Conservation (phyloP, 2,113 vertebrate genomes). For the Myiagra hebetior region DNA sequence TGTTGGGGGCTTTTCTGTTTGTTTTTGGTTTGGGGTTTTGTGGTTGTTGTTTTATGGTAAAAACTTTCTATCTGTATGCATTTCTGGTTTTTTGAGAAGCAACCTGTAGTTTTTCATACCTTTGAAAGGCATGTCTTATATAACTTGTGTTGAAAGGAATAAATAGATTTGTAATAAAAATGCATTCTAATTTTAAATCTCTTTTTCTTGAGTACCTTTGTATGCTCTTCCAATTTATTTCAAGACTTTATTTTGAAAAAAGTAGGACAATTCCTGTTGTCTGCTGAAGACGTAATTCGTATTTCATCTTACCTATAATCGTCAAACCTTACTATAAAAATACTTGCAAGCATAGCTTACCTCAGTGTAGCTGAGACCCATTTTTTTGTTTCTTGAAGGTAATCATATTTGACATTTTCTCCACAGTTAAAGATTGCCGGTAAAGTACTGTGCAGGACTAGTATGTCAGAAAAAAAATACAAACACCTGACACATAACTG, state of each 20-base stretch:
- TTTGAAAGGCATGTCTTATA: neutral
- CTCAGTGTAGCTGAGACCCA: neutral
- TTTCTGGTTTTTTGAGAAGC: neutral
- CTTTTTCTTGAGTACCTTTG: neutral
- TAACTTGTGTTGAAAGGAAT: neutral
- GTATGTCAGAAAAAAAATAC: neutral
- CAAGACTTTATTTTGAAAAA: neutral
- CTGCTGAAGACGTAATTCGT: neutral
- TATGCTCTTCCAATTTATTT: neutral
- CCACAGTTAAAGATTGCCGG: neutral
- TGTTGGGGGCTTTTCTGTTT: neutral
- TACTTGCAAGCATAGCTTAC: neutral
- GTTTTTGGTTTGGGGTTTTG: no score
- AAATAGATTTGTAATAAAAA: neutral
- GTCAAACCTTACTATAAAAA: neutral
- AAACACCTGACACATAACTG: neutral
- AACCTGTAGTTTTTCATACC: neutral
- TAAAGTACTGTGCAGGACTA: neutral
- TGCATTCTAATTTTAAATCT: neutral
- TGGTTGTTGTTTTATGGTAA: neutral
- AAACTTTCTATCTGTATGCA: neutral
- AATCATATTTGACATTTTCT: neutral
- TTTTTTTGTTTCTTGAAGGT: neutral
- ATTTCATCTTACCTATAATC: neutral
- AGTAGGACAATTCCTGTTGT: neutral